These are phyloP conservation scores for Coregonus clupeaformis DNA, from an alignment of 2,113 vertebrate species.

Conservation along the genomic window DNA sequence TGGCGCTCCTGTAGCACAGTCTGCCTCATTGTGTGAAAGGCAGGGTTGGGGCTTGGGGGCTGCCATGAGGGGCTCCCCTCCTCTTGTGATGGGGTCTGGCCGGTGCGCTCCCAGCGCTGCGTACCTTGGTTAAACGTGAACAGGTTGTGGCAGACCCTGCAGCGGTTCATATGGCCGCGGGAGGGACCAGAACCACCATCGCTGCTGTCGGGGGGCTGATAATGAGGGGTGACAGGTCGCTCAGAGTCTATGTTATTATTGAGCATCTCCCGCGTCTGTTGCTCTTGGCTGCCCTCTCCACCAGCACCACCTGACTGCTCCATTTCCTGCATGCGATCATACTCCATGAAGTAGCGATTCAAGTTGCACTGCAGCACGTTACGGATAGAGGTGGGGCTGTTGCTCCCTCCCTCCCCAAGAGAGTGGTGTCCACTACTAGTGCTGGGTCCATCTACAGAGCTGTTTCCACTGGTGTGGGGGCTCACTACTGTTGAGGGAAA, in stretches of 20 bases:
- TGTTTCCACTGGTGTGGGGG: conserved; percentile 60
- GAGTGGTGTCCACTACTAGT: conserved; percentile 66
- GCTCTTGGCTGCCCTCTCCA: conserved; percentile 74
- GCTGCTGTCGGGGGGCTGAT: conserved; percentile 75
- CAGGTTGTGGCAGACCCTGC: conserved; percentile 89
- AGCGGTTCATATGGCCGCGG: conserved; percentile 80
- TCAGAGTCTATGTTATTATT: conserved; percentile 69
- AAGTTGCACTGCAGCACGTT: conserved; percentile 87
- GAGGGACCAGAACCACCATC: conserved; percentile 34
- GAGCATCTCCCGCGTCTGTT: conserved; percentile 84
- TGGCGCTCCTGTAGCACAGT: conserved; percentile 73
- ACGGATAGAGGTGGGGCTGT: conserved; percentile 76
- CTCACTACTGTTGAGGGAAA: conserved; percentile 71
- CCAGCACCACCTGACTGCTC: conserved; percentile 78
- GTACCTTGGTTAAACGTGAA: conserved; percentile 89
- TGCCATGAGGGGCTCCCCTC: conserved; percentile 54
- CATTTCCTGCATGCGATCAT: conserved; percentile 85
- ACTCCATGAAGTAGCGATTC: conserved; percentile 88
- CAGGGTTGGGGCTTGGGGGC: conserved; percentile 62
- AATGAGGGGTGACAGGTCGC: conserved; percentile 82
- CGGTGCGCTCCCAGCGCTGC: conserved; percentile 86
- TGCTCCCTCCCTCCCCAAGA: conserved; percentile 65
- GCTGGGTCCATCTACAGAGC: conserved; percentile 63
- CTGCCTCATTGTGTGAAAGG: conserved; percentile 73
- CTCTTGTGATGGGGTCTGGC: conserved; percentile 67